Percentiles rank a stretch among this genome's conserved stretches.
Evolutionary conservation across 2,888 invertebrate species (phyloP).

Genomic region (Heliconius cydno): DNA sequence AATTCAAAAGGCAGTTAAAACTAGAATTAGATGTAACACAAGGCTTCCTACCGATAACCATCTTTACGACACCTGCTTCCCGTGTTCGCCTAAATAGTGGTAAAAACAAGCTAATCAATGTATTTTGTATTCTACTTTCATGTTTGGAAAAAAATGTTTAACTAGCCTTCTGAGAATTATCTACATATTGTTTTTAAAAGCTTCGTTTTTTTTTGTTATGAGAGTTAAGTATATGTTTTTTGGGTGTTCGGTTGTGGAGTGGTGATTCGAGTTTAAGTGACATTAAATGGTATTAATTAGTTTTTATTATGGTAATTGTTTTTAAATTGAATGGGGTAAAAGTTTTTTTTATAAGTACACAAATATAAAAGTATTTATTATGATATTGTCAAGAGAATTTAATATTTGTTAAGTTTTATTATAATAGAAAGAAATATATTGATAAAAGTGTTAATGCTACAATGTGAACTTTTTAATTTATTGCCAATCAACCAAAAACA

Average conservation of each 20-base stretch:
- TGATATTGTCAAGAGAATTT: too few species aligned
- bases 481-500: too few species aligned
- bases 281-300: neutral
- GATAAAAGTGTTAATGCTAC: too few species aligned
- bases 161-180: conserved; percentile 45
- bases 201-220: conserved; percentile 27
- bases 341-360: neutral
- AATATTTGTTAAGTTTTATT: too few species aligned
- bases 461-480: too few species aligned
- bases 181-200: conserved; percentile 34
- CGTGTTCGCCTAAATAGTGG: conserved; percentile 21
- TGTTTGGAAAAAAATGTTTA: conserved; percentile 10
- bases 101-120: conserved; percentile 39
- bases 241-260: neutral
- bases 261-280: neutral
- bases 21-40: conserved; percentile 26
- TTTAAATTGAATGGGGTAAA: neutral
- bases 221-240: neutral
- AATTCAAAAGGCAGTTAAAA: conserved; percentile 26
- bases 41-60: conserved; percentile 39
- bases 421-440: too few species aligned
- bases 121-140: conserved; percentile 46
- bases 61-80: conserved; percentile 43
- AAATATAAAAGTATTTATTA: too few species aligned
- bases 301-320: neutral